Evolutionary conservation across 1,140 invertebrate genomes (phyloP).

Genomic region (Lepidurus couesii): DNA sequence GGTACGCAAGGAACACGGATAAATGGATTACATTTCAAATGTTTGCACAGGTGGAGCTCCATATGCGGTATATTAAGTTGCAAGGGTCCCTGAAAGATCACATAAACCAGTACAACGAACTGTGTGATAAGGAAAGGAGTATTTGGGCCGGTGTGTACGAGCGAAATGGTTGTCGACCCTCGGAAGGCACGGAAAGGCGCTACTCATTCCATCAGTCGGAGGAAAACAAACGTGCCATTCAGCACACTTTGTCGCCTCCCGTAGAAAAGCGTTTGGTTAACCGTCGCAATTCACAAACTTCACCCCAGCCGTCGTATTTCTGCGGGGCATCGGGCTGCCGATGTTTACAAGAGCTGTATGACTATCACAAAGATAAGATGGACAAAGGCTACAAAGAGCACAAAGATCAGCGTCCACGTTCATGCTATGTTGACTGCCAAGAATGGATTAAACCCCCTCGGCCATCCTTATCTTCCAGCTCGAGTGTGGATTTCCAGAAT

Average conservation of each 20-base stretch:
- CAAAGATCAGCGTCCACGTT: conserved; percentile 4
- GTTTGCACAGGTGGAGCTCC: conserved; percentile 62
- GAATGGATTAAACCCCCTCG: conserved; percentile 18
- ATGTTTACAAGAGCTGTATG: not conserved
- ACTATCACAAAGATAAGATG: conserved; percentile 20
- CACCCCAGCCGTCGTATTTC: conserved; percentile 32
- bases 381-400: conserved; percentile 13
- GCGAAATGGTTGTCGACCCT: conserved; percentile 35
- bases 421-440: not conserved
- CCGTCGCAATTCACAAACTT: conserved; percentile 34
- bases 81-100: conserved; percentile 79
- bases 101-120: conserved; percentile 72
- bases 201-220: conserved; percentile 37
- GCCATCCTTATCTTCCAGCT: not conserved
- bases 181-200: conserved; percentile 35
- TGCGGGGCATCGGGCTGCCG: conserved; percentile 30
- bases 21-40: conserved; percentile 27
- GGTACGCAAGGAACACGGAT: conserved; percentile 59
- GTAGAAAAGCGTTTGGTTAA: conserved; percentile 33
- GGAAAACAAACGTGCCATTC: conserved; percentile 37
- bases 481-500: conserved; percentile 14
- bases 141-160: conserved; percentile 45
- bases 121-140: conserved; percentile 74
- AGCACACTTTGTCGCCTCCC: conserved; percentile 37
- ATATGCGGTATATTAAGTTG: conserved; percentile 83